Evolutionary conservation across 2,888 invertebrate species (phyloP).

Genomic region (Hypolimnas misippus): DNA sequence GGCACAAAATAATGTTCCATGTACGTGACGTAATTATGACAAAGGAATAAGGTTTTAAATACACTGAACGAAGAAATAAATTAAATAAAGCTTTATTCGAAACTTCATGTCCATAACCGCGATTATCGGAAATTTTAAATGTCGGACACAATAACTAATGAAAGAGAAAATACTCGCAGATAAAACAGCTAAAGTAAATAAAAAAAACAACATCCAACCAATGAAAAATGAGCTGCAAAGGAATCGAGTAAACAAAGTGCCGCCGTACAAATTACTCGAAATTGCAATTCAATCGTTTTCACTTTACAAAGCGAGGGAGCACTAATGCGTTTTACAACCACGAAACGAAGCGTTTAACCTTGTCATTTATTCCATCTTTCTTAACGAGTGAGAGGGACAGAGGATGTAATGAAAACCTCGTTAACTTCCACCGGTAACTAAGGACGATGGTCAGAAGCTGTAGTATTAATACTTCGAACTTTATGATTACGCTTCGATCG

Average conservation of each 20-base stretch:
- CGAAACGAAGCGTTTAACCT: slow-evolving; percentile 16
- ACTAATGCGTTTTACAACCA: slow-evolving; percentile 24
- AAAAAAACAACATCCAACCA: neutral
- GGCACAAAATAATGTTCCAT: no score
- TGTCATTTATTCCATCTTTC: neutral
- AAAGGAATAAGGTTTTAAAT: no score
- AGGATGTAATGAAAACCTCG: slow-evolving; percentile 25
- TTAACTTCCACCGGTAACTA: slow-evolving; percentile 31
- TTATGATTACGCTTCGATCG: slow-evolving; percentile 48
- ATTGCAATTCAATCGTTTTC: slow-evolving; percentile 30
- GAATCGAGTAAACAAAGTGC: slow-evolving; percentile 10
- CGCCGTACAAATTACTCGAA: slow-evolving; percentile 23
- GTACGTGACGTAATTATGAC: no score
- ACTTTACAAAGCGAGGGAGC: slow-evolving; percentile 26
- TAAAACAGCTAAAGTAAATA: neutral
- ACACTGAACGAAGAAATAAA: no score
- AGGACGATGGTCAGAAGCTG: slow-evolving; percentile 24
- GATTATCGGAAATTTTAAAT: neutral
- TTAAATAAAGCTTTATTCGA: no score
- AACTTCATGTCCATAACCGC: no score
- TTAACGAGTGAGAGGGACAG: slow-evolving; percentile 9
- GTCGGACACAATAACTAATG: neutral
- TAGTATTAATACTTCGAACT: slow-evolving; percentile 53
- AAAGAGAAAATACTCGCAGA: neutral
- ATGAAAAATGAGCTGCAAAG: slow-evolving; percentile 15